Evolutionary conservation across 2,113 vertebrate species (phyloP).

Genomic region (Meriones unguiculatus): DNA sequence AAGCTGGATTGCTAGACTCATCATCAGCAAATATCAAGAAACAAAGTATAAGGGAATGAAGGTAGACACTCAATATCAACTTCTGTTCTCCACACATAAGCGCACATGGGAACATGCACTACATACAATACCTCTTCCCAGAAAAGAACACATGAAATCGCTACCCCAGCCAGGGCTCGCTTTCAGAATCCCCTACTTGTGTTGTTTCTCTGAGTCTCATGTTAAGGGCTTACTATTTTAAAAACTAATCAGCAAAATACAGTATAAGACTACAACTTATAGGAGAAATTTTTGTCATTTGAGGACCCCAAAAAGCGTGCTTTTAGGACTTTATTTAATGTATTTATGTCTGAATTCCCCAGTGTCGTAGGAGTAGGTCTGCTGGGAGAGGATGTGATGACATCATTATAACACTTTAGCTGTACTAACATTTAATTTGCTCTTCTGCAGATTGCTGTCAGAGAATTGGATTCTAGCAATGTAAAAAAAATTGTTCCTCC

Average conservation of each 20-base stretch:
- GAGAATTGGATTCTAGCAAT: constrained; percentile 48
- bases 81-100: background rate
- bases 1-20: background rate
- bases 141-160: background rate
- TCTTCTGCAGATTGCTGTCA: constrained; percentile 32
- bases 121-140: background rate
- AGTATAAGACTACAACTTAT: constrained; percentile 17
- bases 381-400: background rate
- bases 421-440: background rate
- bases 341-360: background rate
- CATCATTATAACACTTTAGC: background rate
- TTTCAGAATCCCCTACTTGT: background rate
- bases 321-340: constrained; percentile 37
- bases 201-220: background rate
- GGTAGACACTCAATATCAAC: no score
- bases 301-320: constrained; percentile 29
- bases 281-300: constrained; percentile 49
- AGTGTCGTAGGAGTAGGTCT: background rate
- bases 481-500: constrained; percentile 31
- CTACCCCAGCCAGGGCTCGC: background rate
- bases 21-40: background rate
- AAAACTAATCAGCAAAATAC: constrained; percentile 20
- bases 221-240: constrained; percentile 13
- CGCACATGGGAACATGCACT: background rate
- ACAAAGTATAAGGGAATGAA: background rate